Percentiles rank a stretch among this genome's conserved stretches.
These are phyloP conservation scores for Stenolophus ochropezus DNA, from an alignment of 2,888 invertebrate genomes.

Conservation along the genomic window DNA sequence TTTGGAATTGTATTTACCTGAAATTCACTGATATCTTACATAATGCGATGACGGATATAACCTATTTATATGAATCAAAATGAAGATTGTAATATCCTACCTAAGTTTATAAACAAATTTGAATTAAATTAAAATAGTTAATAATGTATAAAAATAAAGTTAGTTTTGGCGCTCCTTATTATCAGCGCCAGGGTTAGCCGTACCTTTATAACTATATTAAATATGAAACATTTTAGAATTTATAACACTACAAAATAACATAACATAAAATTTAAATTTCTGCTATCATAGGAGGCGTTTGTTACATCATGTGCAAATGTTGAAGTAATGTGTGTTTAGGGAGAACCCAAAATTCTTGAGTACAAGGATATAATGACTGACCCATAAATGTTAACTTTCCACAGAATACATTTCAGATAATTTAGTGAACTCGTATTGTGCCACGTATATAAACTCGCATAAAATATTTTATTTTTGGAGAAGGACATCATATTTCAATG, in stretches of 20 bases:
- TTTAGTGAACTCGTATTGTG: no score
- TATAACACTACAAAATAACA: not conserved
- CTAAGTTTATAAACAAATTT: no score
- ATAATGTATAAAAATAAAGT: no score
- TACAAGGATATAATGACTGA: not conserved
- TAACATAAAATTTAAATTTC: slow-evolving; percentile 18
- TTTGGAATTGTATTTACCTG: no score
- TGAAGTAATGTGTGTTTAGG: slow-evolving; percentile 15
- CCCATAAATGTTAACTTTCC: not conserved
- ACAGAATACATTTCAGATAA: no score
- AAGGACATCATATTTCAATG: slow-evolving; percentile 6
- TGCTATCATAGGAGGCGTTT: not conserved
- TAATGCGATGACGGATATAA: no score
- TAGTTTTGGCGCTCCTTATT: no score
- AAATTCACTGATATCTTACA: no score
- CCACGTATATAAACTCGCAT: not conserved
- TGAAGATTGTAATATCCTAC: no score
- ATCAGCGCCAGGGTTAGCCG: no score
- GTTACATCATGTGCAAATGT: not conserved
- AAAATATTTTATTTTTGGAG: not conserved
- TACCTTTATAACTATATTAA: not conserved
- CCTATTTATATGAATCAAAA: no score
- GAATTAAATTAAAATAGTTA: no score
- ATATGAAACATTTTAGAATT: not conserved
- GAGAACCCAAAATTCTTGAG: not conserved